A percentile compares a stretch with the other conserved stretches of the same genome.
Evolutionary conservation across 2,888 invertebrate genomes (phyloP).

Genomic region (Lasioglossum lativentre): DNA sequence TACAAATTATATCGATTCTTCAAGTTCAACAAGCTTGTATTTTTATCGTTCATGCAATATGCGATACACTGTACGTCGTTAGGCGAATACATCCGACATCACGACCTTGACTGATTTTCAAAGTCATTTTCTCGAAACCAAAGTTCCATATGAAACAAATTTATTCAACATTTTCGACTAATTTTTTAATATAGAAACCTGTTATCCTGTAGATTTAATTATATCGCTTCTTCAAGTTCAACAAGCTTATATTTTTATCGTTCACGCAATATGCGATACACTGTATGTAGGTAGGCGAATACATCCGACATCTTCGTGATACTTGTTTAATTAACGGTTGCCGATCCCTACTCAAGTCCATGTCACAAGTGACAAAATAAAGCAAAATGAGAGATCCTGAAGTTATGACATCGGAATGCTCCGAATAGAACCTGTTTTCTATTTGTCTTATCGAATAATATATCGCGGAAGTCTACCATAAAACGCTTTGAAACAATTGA

Average conservation of each 20-base stretch:
- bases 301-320: not conserved
- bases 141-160: not conserved
- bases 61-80: not conserved
- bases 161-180: too few relatives aligned
- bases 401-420: not conserved
- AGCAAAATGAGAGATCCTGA: not conserved
- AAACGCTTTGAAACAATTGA: conserved; percentile 8
- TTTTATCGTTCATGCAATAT: not conserved
- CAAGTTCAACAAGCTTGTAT: not conserved
- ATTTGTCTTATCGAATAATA: not conserved
- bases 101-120: not conserved
- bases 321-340: conserved; percentile 20
- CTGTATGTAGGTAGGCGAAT: not conserved
- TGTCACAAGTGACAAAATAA: conserved; percentile 1
- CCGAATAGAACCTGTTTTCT: conserved; percentile 6
- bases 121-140: not conserved
- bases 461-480: not conserved
- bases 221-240: too few relatives aligned
- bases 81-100: not conserved
- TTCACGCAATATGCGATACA: not conserved
- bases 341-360: not conserved
- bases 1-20: too few relatives aligned
- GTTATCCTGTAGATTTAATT: too few relatives aligned
- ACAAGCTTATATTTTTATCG: not conserved
- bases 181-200: too few relatives aligned